Evolutionary conservation across 1,140 invertebrate genomes (phyloP).

Genomic region (Diorhabda carinulata): DNA sequence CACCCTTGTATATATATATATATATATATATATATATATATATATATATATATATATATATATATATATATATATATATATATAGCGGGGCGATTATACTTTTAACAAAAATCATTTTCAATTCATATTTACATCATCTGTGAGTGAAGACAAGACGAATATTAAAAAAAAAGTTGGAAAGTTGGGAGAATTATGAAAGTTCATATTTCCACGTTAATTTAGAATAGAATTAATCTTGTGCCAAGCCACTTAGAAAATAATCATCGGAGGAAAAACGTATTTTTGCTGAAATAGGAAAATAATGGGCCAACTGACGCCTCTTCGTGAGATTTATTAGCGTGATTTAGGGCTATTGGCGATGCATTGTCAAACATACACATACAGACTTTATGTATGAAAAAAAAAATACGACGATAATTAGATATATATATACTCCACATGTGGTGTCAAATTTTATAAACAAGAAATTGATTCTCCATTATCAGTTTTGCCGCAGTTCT

Average conservation of each 20-base stretch:
- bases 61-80: no score
- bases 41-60: no score
- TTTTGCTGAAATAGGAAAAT: neutral
- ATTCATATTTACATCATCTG: no score
- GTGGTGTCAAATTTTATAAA: no score
- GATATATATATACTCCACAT: no score
- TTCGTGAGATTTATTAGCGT: neutral
- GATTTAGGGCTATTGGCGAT: neutral
- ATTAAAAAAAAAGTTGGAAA: neutral
- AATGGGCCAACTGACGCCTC: constrained; percentile 1
- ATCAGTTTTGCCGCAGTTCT: no score
- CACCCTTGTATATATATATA: no score
- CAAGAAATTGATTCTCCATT: no score
- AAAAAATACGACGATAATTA: neutral
- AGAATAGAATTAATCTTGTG: neutral
- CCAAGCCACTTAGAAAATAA: neutral
- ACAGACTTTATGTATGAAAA: neutral
- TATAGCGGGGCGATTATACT: no score
- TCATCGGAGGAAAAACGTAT: neutral
- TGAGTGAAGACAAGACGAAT: neutral
- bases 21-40: no score
- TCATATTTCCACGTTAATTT: neutral
- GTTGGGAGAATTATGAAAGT: neutral
- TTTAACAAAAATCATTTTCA: no score
- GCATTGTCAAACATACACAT: neutral